Evolutionary conservation across 2,888 invertebrate species (phyloP), one percentile per base, ranked within the genome.

Genomic region (Tiliacea citrago): DNA sequence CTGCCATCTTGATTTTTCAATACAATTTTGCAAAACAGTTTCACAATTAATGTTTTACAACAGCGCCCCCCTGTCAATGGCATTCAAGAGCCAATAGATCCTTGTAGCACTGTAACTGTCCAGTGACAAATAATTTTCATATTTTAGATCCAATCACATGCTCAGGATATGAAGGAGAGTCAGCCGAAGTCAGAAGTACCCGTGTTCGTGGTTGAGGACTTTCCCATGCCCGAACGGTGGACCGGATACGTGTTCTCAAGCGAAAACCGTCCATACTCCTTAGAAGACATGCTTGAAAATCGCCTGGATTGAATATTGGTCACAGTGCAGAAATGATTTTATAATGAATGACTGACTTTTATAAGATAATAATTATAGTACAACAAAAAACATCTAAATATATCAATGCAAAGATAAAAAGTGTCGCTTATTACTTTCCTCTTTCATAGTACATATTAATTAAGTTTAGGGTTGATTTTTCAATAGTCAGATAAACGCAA

Each of bases 201-300:
- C 4, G 16, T 62, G 12, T 62, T 62, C 42, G 1, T 67, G 1
- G 35, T 70, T 2, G 62, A 72, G 2, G 55, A 55, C 12, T 2
- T 60, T 0, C 51, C 60, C 10, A 13, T 47, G 9, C 29, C 72
- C 2, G 66, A 67, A 24, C 29, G 60, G 21, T 79, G 79, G 82
- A 55, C 49, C 6, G 7, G 39, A 24, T 58, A 49, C 55, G 18
- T 47, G 13, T 21, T 68, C 8, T 24, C 60, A 51, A 65, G 21
- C 35, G 58, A 75, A 57, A 63, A 79, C 55, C 75, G 67, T 13
- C 82, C 60, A 8, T 79, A 73, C 18, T 58, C 35, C n/a, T 13
- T 68, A 45, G 82, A 75, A n/a, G 79, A 82, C 35, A 58, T 63
- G 47, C 12, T 75, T 61, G 83, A 70, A 70, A 82, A 75, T 55